Conservation (phyloP, 35 echinoderm and acorn worm genomes). For the Apostichopus parvimensis region DNA sequence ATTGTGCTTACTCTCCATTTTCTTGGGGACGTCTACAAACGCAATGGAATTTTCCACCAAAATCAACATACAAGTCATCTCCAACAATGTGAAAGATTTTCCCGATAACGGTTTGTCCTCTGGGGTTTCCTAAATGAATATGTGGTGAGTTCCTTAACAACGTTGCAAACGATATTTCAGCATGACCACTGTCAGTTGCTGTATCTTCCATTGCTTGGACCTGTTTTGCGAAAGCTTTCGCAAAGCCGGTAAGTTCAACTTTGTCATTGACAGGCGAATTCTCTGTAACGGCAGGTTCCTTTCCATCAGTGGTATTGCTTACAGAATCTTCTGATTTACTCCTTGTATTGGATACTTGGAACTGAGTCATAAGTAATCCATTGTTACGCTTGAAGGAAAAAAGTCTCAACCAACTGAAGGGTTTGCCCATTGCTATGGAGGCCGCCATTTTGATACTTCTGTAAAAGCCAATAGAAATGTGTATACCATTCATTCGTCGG, state of each 20-base stretch:
- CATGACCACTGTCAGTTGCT: not conserved
- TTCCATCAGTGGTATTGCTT: not conserved
- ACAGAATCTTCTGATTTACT: not conserved
- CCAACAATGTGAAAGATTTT: constrained; percentile 91
- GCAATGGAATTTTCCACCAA: constrained; percentile 97
- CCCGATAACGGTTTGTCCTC: constrained; percentile 77
- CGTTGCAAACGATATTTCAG: constrained; percentile 61
- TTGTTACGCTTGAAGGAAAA: not conserved
- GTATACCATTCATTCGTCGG: not conserved
- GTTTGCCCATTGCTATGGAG: not conserved
- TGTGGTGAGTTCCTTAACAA: constrained; percentile 84
- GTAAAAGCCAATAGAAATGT: not conserved
- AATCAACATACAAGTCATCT: constrained; percentile 97
- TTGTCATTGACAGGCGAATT: not conserved
- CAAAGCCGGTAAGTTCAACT: constrained; percentile 69
- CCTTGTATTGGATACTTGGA: not conserved
- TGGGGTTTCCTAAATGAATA: constrained; percentile 72
- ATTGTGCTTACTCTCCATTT: constrained; percentile 76
- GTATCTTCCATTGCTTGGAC: constrained; percentile 51
- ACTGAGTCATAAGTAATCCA: not conserved
- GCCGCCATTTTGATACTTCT: constrained; percentile 67
- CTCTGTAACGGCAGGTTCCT: not conserved
- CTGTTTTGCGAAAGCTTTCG: constrained; percentile 86
- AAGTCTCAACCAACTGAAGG: constrained; percentile 1
- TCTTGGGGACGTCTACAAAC: constrained; percentile 85